phyloP scores from a whole-genome alignment of 2,113 vertebrate genomes.

The Gambusia affinis region DNA sequence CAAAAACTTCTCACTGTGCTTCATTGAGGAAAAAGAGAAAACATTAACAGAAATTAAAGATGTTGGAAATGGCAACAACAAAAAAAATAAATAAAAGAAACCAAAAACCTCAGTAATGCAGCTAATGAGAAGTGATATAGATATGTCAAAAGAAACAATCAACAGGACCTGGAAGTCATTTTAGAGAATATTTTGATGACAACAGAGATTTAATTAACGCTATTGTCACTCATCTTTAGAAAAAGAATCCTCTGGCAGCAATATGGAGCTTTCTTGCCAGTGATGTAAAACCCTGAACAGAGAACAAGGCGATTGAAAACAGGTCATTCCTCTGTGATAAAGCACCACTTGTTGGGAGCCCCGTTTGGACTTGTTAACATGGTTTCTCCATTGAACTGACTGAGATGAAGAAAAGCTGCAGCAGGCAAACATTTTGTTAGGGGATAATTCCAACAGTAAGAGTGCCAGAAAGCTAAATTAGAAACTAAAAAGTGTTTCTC shows the following conservation, averaged over 20 bases:
- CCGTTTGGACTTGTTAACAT: conserved; percentile 44
- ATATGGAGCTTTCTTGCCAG: conserved; percentile 23
- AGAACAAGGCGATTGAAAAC: conserved; percentile 28
- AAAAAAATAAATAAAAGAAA: too few species aligned
- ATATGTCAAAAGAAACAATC: neutral
- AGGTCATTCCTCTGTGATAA: conserved; percentile 23
- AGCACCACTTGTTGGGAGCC: conserved; percentile 14
- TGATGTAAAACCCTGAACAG: conserved; percentile 28
- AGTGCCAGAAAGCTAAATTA: neutral
- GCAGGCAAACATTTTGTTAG: neutral
- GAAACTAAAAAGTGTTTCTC: neutral
- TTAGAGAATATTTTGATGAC: conserved; percentile 11
- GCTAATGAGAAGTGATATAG: neutral
- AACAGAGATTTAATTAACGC: conserved; percentile 38
- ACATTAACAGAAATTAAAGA: too few species aligned
- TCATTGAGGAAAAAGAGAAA: too few species aligned
- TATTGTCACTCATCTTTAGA: conserved; percentile 7
- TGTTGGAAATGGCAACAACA: too few species aligned
- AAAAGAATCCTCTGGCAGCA: conserved; percentile 35
- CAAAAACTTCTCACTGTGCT: too few species aligned
- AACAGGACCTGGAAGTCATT: neutral
- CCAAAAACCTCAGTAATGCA: too few species aligned
- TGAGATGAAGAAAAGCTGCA: neutral
- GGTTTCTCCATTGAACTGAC: neutral
- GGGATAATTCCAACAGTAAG: neutral